phyloP scores from a whole-genome alignment of 2,888 invertebrate genomes.

The Andrena fulva region DNA sequence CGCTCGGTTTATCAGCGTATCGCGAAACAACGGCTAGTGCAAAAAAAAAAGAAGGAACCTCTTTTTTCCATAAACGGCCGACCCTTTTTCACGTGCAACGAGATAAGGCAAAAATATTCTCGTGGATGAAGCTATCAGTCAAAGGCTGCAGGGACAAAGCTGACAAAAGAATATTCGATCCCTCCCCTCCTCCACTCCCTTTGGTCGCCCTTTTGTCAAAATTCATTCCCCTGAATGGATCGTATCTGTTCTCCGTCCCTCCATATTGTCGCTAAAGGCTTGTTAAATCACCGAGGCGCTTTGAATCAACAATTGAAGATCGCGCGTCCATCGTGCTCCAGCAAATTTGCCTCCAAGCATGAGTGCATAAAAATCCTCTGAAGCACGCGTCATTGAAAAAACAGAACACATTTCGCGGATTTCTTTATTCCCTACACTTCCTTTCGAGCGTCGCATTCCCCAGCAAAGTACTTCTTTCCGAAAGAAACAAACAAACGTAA shows the following conservation, averaged over 20 bases:
- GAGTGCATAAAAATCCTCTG: no score
- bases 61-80: neutral
- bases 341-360: no score
- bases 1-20: conserved; percentile 33
- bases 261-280: neutral
- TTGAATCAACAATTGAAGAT: neutral
- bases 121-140: conserved; percentile 26
- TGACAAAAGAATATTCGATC: conserved; percentile 46
- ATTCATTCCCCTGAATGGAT: conserved; percentile 24
- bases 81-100: neutral
- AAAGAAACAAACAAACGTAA: no score
- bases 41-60: neutral
- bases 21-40: conserved; percentile 28
- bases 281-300: neutral
- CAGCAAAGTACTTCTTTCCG: no score
- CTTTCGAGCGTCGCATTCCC: no score
- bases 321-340: neutral
- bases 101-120: conserved; percentile 46
- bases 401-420: no score
- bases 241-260: neutral
- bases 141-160: conserved; percentile 37
- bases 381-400: no score
- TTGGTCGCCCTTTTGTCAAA: conserved; percentile 22
- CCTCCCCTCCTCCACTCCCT: neutral
- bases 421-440: no score